Conservation (phyloP, 2,797 vertebrate genomes). For the Uromys caudimaculatus region DNA sequence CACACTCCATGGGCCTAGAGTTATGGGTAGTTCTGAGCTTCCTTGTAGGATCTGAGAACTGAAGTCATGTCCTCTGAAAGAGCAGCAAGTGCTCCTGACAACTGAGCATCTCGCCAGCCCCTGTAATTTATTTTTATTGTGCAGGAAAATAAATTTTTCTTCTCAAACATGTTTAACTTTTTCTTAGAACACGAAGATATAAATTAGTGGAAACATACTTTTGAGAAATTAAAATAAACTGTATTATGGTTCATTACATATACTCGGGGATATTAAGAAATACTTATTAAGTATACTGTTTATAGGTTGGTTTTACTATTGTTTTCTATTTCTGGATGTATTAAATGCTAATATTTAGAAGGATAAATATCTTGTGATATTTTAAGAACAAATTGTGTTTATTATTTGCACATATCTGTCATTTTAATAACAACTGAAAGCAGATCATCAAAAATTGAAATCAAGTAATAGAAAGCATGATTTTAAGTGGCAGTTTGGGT, state of each 20-base stretch:
- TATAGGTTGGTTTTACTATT: conserved; percentile 30
- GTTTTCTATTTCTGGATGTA: conserved; percentile 13
- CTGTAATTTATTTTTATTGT: conserved; percentile 58
- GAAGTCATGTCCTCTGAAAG: neutral
- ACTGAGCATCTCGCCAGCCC: neutral
- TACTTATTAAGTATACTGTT: conserved; percentile 14
- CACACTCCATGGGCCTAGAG: neutral
- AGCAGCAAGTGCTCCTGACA: neutral
- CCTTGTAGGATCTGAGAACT: neutral
- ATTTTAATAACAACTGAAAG: conserved; percentile 65
- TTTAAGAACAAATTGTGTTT: conserved; percentile 73
- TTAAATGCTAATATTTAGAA: conserved; percentile 66
- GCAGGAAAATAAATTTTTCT: conserved; percentile 21
- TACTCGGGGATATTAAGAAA: conserved; percentile 21
- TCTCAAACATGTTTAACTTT: conserved; percentile 22
- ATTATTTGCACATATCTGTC: conserved; percentile 24
- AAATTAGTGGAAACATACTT: conserved; percentile 8
- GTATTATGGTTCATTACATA: neutral
- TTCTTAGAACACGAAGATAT: neutral
- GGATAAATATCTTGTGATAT: conserved; percentile 65
- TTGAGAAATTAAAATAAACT: neutral
- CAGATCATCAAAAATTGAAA: conserved; percentile 66
- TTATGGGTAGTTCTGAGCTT: neutral
- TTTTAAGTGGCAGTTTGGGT: conserved; percentile 55
- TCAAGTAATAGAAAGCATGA: conserved; percentile 62